Conservation (phyloP, 1,140 invertebrate species). For the Meloidogyne floridensis region DNA sequence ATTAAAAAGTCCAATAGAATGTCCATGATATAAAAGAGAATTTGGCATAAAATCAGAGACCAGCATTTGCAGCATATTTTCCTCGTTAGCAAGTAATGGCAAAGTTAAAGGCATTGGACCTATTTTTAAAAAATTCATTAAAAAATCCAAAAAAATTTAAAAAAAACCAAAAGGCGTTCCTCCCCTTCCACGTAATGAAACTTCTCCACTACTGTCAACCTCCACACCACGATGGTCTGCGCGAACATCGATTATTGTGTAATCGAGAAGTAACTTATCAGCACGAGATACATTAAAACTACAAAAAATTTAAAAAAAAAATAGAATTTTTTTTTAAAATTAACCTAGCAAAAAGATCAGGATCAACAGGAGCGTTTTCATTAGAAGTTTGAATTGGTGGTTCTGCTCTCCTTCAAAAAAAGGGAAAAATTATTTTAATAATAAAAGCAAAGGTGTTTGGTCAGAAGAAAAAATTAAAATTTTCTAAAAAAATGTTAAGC, state of each 20-base stretch:
- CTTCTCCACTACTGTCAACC: slow-evolving; percentile 56
- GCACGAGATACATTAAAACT: slow-evolving; percentile 53
- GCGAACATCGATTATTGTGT: slow-evolving; percentile 51
- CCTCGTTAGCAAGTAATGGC: slow-evolving; percentile 46
- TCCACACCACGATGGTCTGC: slow-evolving; percentile 54
- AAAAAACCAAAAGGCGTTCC: slow-evolving; percentile 54
- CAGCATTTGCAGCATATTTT: slow-evolving; percentile 62
- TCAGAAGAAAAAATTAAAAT: too few relatives aligned
- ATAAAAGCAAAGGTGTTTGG: too few relatives aligned
- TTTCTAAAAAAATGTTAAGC: too few relatives aligned
- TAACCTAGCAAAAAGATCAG: slow-evolving; percentile 9
- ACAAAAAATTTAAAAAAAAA: not conserved
- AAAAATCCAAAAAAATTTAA: not conserved
- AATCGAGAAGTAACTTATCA: slow-evolving; percentile 58
- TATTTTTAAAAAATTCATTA: not conserved
- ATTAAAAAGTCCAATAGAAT: slow-evolving; percentile 62
- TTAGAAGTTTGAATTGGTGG: not conserved
- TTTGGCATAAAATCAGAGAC: slow-evolving; percentile 64
- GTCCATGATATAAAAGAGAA: slow-evolving; percentile 62
- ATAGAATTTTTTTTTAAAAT: not conserved
- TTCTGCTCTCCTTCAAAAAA: not conserved
- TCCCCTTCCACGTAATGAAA: slow-evolving; percentile 48
- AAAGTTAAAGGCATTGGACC: slow-evolving; percentile 50
- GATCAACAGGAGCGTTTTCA: slow-evolving; percentile 14
- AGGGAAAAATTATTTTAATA: not conserved